Evolutionary conservation across 1,140 invertebrate genomes (phyloP).

Genomic region (Caligus rogercresseyi): DNA sequence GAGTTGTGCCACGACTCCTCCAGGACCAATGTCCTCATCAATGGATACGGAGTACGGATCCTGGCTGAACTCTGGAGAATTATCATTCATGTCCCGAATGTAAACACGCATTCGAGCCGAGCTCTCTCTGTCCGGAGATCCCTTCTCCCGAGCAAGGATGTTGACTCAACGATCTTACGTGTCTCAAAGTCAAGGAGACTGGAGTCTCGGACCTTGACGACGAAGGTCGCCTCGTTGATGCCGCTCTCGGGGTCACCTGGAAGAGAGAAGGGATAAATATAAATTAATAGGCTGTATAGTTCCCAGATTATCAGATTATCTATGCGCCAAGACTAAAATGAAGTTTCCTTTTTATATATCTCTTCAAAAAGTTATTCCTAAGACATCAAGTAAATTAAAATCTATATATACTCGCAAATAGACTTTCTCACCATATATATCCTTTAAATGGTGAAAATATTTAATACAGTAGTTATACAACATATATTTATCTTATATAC

Average conservation of each 20-base stretch:
- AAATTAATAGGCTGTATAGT: too few species aligned
- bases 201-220: slow-evolving; percentile 70
- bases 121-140: slow-evolving; percentile 49
- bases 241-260: slow-evolving; percentile 58
- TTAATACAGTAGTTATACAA: too few species aligned
- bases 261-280: neutral
- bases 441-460: too few species aligned
- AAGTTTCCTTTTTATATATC: too few species aligned
- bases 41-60: slow-evolving; percentile 45
- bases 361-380: too few species aligned
- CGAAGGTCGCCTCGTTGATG: slow-evolving; percentile 77
- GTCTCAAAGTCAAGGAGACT: slow-evolving; percentile 66
- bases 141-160: slow-evolving; percentile 65
- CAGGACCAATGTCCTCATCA: slow-evolving; percentile 57
- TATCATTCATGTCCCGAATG: slow-evolving; percentile 81
- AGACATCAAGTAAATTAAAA: too few species aligned
- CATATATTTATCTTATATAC: too few species aligned
- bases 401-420: too few species aligned
- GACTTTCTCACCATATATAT: too few species aligned
- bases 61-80: slow-evolving; percentile 70
- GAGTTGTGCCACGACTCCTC: slow-evolving; percentile 60
- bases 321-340: too few species aligned
- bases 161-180: slow-evolving; percentile 56
- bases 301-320: too few species aligned
- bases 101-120: slow-evolving; percentile 63